phyloP scores from a whole-genome alignment of 1,140 invertebrate genomes.

The Hyles euphorbiae region DNA sequence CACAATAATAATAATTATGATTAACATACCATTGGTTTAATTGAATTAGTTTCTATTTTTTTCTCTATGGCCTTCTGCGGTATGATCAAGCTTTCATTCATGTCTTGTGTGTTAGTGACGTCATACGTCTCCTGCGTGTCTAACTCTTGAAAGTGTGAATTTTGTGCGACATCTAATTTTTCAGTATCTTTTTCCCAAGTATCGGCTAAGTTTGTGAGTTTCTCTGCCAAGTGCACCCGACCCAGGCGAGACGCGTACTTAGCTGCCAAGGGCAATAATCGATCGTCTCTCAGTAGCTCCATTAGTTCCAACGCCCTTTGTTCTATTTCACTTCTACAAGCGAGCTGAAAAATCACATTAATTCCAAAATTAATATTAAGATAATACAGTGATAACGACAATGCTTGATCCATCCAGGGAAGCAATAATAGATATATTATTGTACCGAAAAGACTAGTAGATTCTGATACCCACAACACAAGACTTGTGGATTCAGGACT shows the following conservation, averaged over 20 bases:
- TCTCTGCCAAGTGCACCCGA: constrained; percentile 86
- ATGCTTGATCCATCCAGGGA: no score
- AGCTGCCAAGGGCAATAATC: constrained; percentile 88
- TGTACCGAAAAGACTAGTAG: no score
- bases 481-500: no score
- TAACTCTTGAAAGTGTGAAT: constrained; percentile 48
- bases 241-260: constrained; percentile 89
- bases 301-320: constrained; percentile 91
- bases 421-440: no score
- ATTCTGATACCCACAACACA: no score
- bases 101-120: constrained; percentile 41
- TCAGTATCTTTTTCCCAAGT: constrained; percentile 51
- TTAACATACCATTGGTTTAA: constrained; percentile 64
- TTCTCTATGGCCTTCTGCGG: constrained; percentile 54
- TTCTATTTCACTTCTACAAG: constrained; percentile 89
- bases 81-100: constrained; percentile 64
- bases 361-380: no score
- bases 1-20: constrained; percentile 1
- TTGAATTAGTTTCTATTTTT: constrained; percentile 44
- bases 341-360: constrained; percentile 77
- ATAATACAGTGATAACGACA: no score
- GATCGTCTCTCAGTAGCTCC: constrained; percentile 85
- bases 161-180: constrained; percentile 41
- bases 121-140: constrained; percentile 66
- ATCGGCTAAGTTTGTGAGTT: constrained; percentile 71